Evolutionary conservation across 1,140 invertebrate genomes (phyloP).

Genomic region (Drosophila hydei): DNA sequence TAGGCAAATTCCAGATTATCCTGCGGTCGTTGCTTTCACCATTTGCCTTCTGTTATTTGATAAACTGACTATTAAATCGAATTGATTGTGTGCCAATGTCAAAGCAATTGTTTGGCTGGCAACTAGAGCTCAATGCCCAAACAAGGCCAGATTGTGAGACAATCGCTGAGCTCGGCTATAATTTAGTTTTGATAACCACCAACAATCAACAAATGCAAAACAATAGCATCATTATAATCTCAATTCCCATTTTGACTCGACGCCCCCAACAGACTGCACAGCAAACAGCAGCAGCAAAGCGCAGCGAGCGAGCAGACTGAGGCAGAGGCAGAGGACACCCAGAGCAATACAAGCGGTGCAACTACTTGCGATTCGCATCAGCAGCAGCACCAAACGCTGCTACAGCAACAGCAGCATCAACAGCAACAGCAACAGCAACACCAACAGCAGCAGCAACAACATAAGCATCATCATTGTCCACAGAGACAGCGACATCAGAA

Average conservation of each 20-base stretch:
- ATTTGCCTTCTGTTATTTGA: slow-evolving; percentile 24
- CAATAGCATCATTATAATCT: slow-evolving; percentile 65
- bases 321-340: slow-evolving; percentile 47
- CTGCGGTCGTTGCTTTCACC: neutral
- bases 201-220: slow-evolving; percentile 49
- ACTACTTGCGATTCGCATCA: slow-evolving; percentile 77
- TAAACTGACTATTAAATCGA: slow-evolving; percentile 48
- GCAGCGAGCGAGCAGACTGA: slow-evolving; percentile 43
- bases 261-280: slow-evolving; percentile 59
- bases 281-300: slow-evolving; percentile 49
- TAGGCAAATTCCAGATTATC: neutral
- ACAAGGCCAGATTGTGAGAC: slow-evolving; percentile 24
- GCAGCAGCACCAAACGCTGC: slow-evolving; percentile 49
- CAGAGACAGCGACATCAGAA: slow-evolving; percentile 31
- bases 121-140: slow-evolving; percentile 1
- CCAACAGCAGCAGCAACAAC: slow-evolving; percentile 40
- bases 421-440: slow-evolving; percentile 41
- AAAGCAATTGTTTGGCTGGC: slow-evolving; percentile 27
- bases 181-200: slow-evolving; percentile 49
- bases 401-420: slow-evolving; percentile 24
- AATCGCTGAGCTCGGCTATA: slow-evolving; percentile 24
- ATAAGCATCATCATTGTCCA: slow-evolving; percentile 21
- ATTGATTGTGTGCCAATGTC: slow-evolving; percentile 44
- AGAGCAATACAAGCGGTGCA: slow-evolving; percentile 61
- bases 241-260: slow-evolving; percentile 12